Evolutionary conservation across 2,888 invertebrate genomes (phyloP).

Genomic region (Cosmorhoe ocellata): DNA sequence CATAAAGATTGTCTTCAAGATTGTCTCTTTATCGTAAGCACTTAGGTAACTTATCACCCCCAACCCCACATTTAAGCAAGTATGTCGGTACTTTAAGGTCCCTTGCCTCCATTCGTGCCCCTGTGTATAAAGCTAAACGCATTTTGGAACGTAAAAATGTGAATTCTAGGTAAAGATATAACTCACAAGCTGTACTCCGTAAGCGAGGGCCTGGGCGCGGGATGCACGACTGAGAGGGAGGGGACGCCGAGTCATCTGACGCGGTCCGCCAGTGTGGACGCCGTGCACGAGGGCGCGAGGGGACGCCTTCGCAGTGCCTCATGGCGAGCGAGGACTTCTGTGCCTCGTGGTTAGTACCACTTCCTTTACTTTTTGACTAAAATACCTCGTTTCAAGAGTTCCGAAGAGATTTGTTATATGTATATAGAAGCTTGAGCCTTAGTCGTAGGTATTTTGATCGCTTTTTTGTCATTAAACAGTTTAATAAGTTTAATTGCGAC

Average conservation of each 20-base stretch:
- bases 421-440: too few relatives aligned
- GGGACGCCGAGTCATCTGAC: constrained; percentile 77
- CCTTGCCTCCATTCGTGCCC: neutral
- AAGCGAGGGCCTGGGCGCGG: constrained; percentile 87
- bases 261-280: constrained; percentile 89
- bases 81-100: neutral
- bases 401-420: too few relatives aligned
- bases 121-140: neutral
- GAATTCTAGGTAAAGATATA: constrained; percentile 87
- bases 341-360: constrained; percentile 48
- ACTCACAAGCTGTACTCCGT: constrained; percentile 92
- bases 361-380: too few relatives aligned
- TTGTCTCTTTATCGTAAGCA: neutral
- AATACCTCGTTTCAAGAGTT: too few relatives aligned
- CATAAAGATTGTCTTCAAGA: neutral
- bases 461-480: too few relatives aligned
- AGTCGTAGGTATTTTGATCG: too few relatives aligned
- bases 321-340: constrained; percentile 77
- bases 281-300: constrained; percentile 89
- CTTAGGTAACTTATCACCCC: constrained; percentile 3
- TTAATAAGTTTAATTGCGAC: too few relatives aligned
- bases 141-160: constrained; percentile 2
- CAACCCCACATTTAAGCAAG: constrained; percentile 6
- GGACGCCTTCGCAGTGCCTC: constrained; percentile 87
- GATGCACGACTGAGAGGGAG: constrained; percentile 65